Conservation (phyloP, 2,888 invertebrate species). For the Troides oblongomaculatus region DNA sequence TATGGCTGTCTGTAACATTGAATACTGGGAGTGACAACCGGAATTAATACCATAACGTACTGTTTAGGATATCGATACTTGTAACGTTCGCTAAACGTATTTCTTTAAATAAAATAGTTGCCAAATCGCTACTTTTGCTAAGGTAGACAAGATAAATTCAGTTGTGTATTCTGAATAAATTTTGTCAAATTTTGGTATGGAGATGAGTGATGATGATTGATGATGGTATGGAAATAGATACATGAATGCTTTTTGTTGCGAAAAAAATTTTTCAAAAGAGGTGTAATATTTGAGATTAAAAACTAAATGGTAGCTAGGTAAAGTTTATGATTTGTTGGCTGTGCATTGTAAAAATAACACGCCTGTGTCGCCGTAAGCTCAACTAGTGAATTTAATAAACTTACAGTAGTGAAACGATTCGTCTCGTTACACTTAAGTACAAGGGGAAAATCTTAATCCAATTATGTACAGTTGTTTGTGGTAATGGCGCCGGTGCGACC, state of each 20-base stretch:
- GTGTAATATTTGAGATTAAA: no score
- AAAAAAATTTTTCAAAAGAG: no score
- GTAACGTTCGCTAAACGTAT: background rate
- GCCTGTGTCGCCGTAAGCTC: background rate
- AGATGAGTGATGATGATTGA: no score
- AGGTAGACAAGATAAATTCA: background rate
- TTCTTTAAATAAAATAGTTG: background rate
- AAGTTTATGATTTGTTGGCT: no score
- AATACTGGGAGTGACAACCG: background rate
- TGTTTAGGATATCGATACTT: background rate
- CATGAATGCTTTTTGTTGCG: no score
- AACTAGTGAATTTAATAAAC: background rate
- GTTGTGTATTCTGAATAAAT: background rate
- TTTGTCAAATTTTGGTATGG: background rate
- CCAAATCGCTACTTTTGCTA: background rate
- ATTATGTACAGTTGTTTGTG: conserved; percentile 35
- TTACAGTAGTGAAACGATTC: background rate
- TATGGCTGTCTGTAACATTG: background rate
- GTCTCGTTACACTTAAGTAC: conserved; percentile 28
- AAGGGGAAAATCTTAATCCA: conserved; percentile 39
- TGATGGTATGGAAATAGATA: no score
- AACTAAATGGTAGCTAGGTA: no score
- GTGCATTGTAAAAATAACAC: no score
- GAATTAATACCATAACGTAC: background rate
- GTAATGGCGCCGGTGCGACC: conserved; percentile 39